Evolutionary conservation across 2,113 vertebrate species (phyloP).

Genomic region (Actenoides hombroni): DNA sequence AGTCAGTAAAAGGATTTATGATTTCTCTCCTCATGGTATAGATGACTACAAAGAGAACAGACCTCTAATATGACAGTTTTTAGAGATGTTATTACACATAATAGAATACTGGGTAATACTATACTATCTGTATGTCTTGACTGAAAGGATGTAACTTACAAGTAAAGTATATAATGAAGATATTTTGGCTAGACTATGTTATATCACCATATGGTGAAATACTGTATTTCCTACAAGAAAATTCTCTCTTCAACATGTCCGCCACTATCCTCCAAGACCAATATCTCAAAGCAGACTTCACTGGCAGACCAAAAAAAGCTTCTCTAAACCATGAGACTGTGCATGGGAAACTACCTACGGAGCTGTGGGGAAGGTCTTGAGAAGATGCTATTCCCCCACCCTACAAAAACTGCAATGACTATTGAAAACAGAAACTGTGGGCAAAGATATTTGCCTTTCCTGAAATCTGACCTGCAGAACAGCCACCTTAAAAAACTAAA

Average conservation of each 20-base stretch:
- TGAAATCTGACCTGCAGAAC: slow-evolving; percentile 26
- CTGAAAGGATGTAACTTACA: neutral
- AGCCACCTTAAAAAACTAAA: neutral
- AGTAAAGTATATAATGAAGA: neutral
- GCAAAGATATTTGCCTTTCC: slow-evolving; percentile 28
- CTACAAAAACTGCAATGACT: neutral
- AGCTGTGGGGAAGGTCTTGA: neutral
- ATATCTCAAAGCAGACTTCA: neutral
- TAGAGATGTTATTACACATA: neutral
- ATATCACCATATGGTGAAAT: neutral
- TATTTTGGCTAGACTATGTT: neutral
- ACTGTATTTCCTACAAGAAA: neutral
- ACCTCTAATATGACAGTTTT: neutral
- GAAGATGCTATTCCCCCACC: neutral
- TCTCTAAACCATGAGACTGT: neutral
- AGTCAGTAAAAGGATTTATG: neutral
- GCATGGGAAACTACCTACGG: neutral
- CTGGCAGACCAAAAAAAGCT: neutral
- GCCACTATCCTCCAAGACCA: neutral
- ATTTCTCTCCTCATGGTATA: neutral
- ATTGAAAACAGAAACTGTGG: neutral
- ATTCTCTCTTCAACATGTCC: neutral
- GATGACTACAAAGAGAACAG: neutral
- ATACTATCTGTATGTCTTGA: neutral
- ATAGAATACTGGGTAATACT: neutral